Conservation (phyloP, 2,797 vertebrate genomes). For the Sebastes glaucus region DNA sequence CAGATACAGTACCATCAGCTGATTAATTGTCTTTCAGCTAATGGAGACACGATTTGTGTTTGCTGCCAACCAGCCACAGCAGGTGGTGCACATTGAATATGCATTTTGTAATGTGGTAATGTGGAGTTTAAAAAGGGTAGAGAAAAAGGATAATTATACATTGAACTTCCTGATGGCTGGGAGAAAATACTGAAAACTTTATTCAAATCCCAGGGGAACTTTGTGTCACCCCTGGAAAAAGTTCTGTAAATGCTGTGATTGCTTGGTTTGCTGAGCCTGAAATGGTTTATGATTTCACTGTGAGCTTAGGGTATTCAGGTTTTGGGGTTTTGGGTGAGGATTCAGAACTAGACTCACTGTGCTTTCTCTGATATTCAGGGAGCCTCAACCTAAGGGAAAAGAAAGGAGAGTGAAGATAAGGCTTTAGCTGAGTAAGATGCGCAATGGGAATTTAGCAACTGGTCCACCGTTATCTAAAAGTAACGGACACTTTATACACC, state of each 20-base stretch:
- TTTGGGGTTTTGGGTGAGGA: constrained; percentile 24
- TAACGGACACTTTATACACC: constrained; percentile 42
- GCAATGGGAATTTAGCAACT: constrained; percentile 21
- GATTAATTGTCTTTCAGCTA: constrained; percentile 54
- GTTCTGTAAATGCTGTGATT: constrained; percentile 36
- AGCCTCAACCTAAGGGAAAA: constrained; percentile 23
- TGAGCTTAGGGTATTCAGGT: constrained; percentile 36
- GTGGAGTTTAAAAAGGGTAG: constrained; percentile 24
- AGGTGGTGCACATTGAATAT: constrained; percentile 57
- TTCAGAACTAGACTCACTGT: not conserved
- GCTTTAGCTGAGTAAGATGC: constrained; percentile 18
- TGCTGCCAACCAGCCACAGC: constrained; percentile 49
- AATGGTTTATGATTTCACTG: constrained; percentile 42
- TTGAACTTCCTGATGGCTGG: constrained; percentile 22
- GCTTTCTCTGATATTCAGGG: constrained; percentile 9
- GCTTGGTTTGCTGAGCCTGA: constrained; percentile 42
- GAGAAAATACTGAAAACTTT: constrained; percentile 38
- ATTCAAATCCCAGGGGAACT: constrained; percentile 47
- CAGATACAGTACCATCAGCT: constrained; percentile 35
- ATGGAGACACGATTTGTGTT: constrained; percentile 42
- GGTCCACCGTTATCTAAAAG: constrained; percentile 34
- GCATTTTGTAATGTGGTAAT: constrained; percentile 39
- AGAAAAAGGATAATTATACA: constrained; percentile 54
- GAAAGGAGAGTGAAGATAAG: constrained; percentile 9
- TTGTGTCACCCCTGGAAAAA: constrained; percentile 42